Evolutionary conservation across 2,113 vertebrate species (phyloP).

Genomic region (Cynocephalus volans): DNA sequence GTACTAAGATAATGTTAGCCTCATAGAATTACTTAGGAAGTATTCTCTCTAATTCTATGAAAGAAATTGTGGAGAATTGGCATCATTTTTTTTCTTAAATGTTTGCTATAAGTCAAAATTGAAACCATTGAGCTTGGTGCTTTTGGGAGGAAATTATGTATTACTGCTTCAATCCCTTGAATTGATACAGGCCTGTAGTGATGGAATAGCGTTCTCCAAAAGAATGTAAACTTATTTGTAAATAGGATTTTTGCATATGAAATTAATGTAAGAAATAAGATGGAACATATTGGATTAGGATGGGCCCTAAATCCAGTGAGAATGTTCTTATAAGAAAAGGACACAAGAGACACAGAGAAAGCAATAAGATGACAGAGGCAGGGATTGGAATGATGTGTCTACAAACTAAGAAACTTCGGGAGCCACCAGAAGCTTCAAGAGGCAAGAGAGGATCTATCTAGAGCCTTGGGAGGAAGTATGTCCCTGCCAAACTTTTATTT

Average conservation of each 20-base stretch:
- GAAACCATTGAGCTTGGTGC: not conserved
- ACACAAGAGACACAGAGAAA: not conserved
- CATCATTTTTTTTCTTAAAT: not conserved
- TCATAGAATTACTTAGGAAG: not conserved
- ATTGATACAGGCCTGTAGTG: not conserved
- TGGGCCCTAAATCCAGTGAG: not conserved
- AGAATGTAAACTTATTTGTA: not conserved
- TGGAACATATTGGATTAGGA: not conserved
- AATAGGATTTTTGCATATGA: not conserved
- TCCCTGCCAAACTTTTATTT: not conserved
- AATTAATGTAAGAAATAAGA: not conserved
- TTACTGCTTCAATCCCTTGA: not conserved
- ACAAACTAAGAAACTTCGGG: not conserved
- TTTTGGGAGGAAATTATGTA: not conserved
- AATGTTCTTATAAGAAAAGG: not conserved
- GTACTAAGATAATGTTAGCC: not conserved
- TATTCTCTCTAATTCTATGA: not conserved
- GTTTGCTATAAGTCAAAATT: not conserved
- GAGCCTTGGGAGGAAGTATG: no score
- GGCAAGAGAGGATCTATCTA: no score
- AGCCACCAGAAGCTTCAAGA: no score
- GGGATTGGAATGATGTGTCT: no score
- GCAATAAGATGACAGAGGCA: not conserved
- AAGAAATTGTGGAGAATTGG: not conserved
- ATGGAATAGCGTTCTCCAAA: not conserved